These are phyloP conservation scores for Lamproptera curius DNA, from an alignment of 2,888 invertebrate species.

Conservation along the genomic window DNA sequence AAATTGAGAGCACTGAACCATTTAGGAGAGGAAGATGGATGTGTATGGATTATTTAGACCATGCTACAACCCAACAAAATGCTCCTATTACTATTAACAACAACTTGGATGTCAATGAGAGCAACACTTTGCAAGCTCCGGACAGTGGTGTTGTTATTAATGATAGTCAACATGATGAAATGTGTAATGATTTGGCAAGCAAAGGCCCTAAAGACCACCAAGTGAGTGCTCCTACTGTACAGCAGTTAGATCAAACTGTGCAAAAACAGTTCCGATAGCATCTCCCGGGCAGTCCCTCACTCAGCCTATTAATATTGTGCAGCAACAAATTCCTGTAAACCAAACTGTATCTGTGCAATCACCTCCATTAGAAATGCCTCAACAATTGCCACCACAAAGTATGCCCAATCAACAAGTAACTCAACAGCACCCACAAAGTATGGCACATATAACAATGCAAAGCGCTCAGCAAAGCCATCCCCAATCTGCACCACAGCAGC, in stretches of 20 bases:
- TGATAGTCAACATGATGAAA: slow-evolving; percentile 73
- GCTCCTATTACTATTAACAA: slow-evolving; percentile 70
- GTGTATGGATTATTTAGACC: slow-evolving; percentile 96
- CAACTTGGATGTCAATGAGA: slow-evolving; percentile 66
- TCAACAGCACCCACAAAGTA: slow-evolving; percentile 72
- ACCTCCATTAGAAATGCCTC: slow-evolving; percentile 72
- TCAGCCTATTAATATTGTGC: slow-evolving; percentile 66
- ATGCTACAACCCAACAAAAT: slow-evolving; percentile 80
- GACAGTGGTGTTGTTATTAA: slow-evolving; percentile 75
- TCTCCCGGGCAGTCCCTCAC: slow-evolving; percentile 74
- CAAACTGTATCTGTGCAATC: slow-evolving; percentile 72
- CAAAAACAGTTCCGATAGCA: slow-evolving; percentile 73
- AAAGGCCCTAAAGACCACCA: slow-evolving; percentile 72
- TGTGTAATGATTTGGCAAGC: slow-evolving; percentile 66
- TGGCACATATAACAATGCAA: slow-evolving; percentile 74
- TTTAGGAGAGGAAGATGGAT: slow-evolving; percentile 95
- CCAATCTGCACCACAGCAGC: slow-evolving; percentile 62
- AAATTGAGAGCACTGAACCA: slow-evolving; percentile 97
- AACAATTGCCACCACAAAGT: slow-evolving; percentile 68
- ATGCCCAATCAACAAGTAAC: slow-evolving; percentile 62
- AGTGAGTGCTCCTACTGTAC: slow-evolving; percentile 60
- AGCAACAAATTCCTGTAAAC: slow-evolving; percentile 65
- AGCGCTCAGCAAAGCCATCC: slow-evolving; percentile 58
- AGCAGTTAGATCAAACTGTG: slow-evolving; percentile 70
- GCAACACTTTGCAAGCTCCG: slow-evolving; percentile 61